Conservation (phyloP, 1,140 invertebrate genomes). For the Caenorhabditis tropicalis region DNA sequence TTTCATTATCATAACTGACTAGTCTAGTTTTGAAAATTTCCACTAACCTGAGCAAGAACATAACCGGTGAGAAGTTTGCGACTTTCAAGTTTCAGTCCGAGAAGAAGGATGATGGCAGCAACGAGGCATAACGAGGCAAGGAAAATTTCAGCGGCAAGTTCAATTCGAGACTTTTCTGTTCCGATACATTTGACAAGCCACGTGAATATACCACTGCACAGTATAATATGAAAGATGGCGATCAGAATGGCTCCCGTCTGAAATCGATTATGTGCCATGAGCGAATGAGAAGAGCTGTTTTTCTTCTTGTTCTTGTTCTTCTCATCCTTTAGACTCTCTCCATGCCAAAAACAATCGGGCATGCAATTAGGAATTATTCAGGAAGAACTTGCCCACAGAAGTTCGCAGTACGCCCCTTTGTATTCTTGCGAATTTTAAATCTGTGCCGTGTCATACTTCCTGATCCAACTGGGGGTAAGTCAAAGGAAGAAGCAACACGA, state of each 20-base stretch:
- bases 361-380: conserved; percentile 29
- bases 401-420: neutral
- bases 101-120: conserved; percentile 34
- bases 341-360: conserved; percentile 7
- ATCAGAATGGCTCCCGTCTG: conserved; percentile 34
- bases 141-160: conserved; percentile 1
- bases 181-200: conserved; percentile 30
- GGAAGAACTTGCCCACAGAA: neutral
- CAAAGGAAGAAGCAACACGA: neutral
- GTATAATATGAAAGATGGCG: conserved; percentile 33
- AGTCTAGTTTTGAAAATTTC: too few relatives aligned
- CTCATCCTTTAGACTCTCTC: neutral
- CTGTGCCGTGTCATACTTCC: conserved; percentile 2
- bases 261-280: neutral
- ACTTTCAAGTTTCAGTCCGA: conserved; percentile 47
- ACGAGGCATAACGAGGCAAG: neutral
- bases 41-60: conserved; percentile 48
- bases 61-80: conserved; percentile 41
- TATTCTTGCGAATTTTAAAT: neutral
- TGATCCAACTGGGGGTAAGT: neutral
- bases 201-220: conserved; percentile 10
- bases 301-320: neutral
- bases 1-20: too few relatives aligned
- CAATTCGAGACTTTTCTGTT: neutral
- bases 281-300: neutral